Evolutionary conservation across 1,140 invertebrate genomes (phyloP).

Genomic region (Sarcophaga peregrina): DNA sequence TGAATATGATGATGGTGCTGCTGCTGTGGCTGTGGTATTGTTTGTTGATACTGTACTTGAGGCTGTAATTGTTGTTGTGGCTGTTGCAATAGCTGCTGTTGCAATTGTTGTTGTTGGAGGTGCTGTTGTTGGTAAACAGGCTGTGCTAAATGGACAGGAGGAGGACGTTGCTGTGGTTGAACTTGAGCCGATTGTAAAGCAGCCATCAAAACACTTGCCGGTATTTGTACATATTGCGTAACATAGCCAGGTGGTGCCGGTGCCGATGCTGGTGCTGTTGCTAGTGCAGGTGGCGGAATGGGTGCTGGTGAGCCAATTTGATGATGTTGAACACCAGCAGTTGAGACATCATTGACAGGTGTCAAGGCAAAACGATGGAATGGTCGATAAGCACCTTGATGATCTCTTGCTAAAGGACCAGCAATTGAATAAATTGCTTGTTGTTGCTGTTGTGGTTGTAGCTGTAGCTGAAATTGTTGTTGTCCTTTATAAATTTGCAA

Average conservation of each 20-base stretch:
- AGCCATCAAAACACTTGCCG: conserved; percentile 53
- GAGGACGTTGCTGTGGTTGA: conserved; percentile 15
- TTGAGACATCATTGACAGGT: conserved; percentile 33
- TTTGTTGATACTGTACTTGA: conserved; percentile 26
- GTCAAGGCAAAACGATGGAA: conserved; percentile 53
- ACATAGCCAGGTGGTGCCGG: conserved; percentile 34
- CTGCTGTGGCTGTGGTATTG: conserved; percentile 11
- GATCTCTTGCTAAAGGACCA: conserved; percentile 58
- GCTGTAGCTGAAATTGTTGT: conserved; percentile 14
- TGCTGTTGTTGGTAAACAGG: conserved; percentile 27
- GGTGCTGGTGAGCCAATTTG: neutral
- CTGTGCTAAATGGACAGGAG: neutral
- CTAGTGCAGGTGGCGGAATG: neutral
- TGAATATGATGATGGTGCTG: conserved; percentile 23
- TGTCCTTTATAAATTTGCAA: conserved; percentile 3
- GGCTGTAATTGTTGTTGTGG: conserved; percentile 43
- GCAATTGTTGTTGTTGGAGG: neutral
- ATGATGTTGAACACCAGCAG: conserved; percentile 4
- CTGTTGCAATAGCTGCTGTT: conserved; percentile 12
- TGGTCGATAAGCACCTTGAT: conserved; percentile 54
- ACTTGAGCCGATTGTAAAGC: conserved; percentile 48
- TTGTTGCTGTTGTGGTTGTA: neutral
- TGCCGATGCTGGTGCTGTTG: neutral
- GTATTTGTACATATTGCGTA: conserved; percentile 56
- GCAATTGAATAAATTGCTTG: neutral